Evolutionary conservation across 2,888 invertebrate species (phyloP), one percentile per base, ranked within the genome.

Genomic region (Taenaris catops): DNA sequence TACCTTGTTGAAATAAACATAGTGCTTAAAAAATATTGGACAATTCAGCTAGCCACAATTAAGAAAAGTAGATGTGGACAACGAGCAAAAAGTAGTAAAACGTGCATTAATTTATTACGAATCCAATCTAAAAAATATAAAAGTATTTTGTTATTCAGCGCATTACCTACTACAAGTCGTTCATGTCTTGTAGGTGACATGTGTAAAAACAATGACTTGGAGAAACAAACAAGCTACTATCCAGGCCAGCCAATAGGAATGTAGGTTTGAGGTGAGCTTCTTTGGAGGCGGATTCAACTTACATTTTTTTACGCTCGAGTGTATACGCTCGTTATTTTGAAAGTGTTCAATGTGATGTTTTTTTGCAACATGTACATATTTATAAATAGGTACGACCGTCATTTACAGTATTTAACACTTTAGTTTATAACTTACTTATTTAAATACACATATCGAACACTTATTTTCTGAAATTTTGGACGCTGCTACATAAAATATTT

Each of bases 251-350:
- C 49, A 49, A 48, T 49, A 29, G 25, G 26, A 25, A 34, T 19
- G 19, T 32, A 24, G 36, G 21, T 10, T 34, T 29, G 33, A 45
- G 50, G 47, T 44, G 35, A 37, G 4, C 43, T 33, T 9, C 33
- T 40, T 31, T 29, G 37, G 31, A 47, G 49, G 51, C 51, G 49
- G 45, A 28, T 24, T n/a, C n/a, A n/a, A n/a, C n/a, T n/a, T n/a
- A n/a, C n/a, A n/a, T n/a, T n/a, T n/a, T n/a, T n/a, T n/a, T n/a
- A n/a, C n/a, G n/a, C n/a, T n/a, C n/a, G n/a, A n/a, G n/a, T n/a
- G n/a, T n/a, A n/a, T n/a, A n/a, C n/a, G n/a, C n/a, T n/a, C n/a
- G n/a, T n/a, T n/a, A n/a, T n/a, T n/a, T n/a, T n/a, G n/a, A n/a
- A n/a, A n/a, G n/a, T n/a, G n/a, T n/a, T n/a, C n/a, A n/a, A n/a